phyloP scores from a whole-genome alignment of 2,797 vertebrate species.

The Halcyon badia region DNA sequence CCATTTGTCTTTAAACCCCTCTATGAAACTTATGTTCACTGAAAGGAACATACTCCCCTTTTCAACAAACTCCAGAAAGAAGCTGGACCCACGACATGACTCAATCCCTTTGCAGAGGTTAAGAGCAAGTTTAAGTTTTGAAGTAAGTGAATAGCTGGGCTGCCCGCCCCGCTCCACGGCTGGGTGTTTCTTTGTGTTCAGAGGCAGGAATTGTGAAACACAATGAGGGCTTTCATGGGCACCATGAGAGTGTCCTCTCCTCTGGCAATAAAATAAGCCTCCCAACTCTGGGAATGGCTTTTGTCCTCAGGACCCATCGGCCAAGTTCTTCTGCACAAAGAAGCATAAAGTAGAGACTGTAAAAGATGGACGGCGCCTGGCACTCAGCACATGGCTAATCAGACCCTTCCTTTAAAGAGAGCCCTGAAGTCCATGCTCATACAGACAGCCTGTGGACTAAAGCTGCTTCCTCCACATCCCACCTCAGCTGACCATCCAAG shows the following conservation, averaged over 20 bases:
- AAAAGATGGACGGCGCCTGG: not conserved
- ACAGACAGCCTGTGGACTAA: not conserved
- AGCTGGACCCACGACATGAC: fast-evolving
- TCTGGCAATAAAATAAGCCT: not conserved
- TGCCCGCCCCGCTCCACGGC: not conserved
- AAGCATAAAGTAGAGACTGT: not conserved
- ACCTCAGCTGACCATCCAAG: not conserved
- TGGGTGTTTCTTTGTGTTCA: not conserved
- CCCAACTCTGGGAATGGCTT: not conserved
- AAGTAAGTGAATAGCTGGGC: not conserved
- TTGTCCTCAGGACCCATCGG: not conserved
- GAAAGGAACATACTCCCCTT: not conserved
- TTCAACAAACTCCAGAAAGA: not conserved
- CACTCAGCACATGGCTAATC: not conserved
- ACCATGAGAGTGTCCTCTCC: not conserved
- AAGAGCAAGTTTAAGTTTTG: not conserved
- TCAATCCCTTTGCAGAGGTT: not conserved
- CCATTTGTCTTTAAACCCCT: not conserved
- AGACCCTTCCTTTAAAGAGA: not conserved
- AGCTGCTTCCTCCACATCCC: not conserved
- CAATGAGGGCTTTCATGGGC: not conserved
- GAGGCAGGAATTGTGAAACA: not conserved
- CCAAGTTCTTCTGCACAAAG: not conserved
- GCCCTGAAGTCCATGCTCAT: not conserved
- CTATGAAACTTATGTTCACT: not conserved